Base-by-base conservation (phyloP, 1,140 invertebrate species). In the Achatina immaculata region DNA sequence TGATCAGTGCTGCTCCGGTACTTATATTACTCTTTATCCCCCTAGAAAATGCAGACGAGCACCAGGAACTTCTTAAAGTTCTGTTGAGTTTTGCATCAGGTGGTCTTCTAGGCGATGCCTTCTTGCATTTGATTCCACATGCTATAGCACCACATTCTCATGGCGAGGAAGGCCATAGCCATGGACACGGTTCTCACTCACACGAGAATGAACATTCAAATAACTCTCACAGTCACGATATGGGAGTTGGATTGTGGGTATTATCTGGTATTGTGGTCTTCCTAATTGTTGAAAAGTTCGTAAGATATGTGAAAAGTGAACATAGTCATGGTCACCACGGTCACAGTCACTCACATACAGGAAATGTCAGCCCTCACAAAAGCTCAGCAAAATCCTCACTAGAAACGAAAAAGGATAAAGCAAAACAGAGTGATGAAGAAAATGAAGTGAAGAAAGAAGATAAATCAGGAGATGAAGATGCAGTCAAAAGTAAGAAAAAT, bases 51-150 rank as follows among this genome's bases (percentile, higher is more conserved):
- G 94, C 88, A 19, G 83, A 89, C 71, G 94, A 96, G 87, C 94
- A 97, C 81, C 82, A 85, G 89, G 95, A 95, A 0, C 91, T 97
- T 36, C 91, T 99, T 19, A 98, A 98, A 91, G 93, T 98, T 55
- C 91, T 99, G 24, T 91, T 99, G 28, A 96, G 96, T 80, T 99
- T 99, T 93, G 97, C 97, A 11, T 97, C 97, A 9, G 98, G 98
- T 71, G 97, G 97, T 81, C 92, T 99, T 19, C 92, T 99, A 1
- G 98, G 97, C 14, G 98, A 99, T 93, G 97, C 98, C 7, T 99
- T 99, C 92, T 92, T 99, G 1, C 98, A 99, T 93, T 92, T 99
- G 38, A 99, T 99, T 89, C 98, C 98, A 48, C 97, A 99, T 93
- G 96, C 97, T 28, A 93, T 98, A 1, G 92, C 94, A 55, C 93